Conservation (phyloP, 1,140 invertebrate genomes). For the Lethrus apterus region DNA sequence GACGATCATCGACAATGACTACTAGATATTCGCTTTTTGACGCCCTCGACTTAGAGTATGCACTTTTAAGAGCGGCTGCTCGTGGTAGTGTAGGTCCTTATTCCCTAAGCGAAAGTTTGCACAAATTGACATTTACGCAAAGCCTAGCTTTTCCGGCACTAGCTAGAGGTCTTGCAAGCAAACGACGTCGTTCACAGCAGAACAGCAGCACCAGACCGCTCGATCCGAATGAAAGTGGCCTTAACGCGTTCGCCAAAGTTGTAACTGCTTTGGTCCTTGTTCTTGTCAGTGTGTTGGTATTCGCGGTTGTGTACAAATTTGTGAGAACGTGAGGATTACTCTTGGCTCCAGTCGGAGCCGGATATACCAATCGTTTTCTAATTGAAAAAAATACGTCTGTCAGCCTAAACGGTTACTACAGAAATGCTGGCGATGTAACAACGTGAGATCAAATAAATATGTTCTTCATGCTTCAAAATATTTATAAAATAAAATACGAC, state of each 20-base stretch:
- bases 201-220: conserved; percentile 46
- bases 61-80: conserved; percentile 56
- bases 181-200: conserved; percentile 51
- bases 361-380: conserved; percentile 20
- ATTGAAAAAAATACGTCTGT: conserved; percentile 22
- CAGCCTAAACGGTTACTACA: conserved; percentile 8
- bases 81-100: conserved; percentile 64
- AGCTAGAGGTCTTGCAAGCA: conserved; percentile 58
- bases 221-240: conserved; percentile 53
- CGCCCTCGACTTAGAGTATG: conserved; percentile 63
- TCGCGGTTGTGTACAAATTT: conserved; percentile 68
- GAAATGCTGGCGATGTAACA: conserved; percentile 18
- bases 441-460: too few species aligned
- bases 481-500: too few species aligned
- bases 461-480: too few species aligned
- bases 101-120: conserved; percentile 61
- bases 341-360: conserved; percentile 49
- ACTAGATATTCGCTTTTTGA: conserved; percentile 59
- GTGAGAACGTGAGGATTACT: conserved; percentile 69
- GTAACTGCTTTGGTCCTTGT: conserved; percentile 63
- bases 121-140: conserved; percentile 69
- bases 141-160: conserved; percentile 65
- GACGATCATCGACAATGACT: conserved; percentile 45
- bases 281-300: conserved; percentile 63
- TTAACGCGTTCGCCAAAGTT: conserved; percentile 64